phyloP scores from a whole-genome alignment of 2,113 vertebrate genomes.

The Sceloporus tristichus region DNA sequence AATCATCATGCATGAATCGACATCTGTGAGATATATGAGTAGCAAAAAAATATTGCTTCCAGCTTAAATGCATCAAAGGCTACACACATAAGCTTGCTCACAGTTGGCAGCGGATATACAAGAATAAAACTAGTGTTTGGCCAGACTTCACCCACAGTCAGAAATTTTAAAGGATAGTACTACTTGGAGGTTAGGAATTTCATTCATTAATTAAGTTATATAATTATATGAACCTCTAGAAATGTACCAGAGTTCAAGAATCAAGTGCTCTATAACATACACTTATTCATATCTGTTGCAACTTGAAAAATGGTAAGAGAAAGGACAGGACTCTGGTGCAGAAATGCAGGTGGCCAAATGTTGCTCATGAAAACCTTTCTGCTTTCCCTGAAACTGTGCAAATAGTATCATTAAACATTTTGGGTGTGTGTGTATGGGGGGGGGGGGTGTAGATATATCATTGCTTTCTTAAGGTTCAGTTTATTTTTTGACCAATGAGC shows the following conservation, averaged over 20 bases:
- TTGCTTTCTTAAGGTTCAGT: neutral
- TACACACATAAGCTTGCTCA: neutral
- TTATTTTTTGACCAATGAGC: neutral
- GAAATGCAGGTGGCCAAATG: neutral
- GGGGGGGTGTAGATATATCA: neutral
- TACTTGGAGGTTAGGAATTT: neutral
- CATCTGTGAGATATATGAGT: constrained; percentile 16
- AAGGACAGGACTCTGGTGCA: neutral
- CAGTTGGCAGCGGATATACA: neutral
- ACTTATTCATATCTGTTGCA: neutral
- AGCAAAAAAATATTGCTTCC: constrained; percentile 2
- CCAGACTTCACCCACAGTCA: neutral
- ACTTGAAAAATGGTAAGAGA: neutral
- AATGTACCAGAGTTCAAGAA: neutral
- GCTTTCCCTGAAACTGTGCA: neutral
- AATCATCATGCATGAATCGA: constrained; percentile 18
- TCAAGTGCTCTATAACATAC: neutral
- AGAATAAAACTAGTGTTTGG: neutral
- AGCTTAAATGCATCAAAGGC: neutral
- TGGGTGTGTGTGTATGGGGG: too few species aligned
- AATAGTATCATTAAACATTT: neutral
- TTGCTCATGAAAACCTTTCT: neutral
- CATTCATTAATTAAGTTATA: neutral
- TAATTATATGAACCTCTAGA: neutral
- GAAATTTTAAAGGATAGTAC: neutral